Evolutionary conservation across 1,140 invertebrate genomes (phyloP).

Genomic region (Sipha flava): DNA sequence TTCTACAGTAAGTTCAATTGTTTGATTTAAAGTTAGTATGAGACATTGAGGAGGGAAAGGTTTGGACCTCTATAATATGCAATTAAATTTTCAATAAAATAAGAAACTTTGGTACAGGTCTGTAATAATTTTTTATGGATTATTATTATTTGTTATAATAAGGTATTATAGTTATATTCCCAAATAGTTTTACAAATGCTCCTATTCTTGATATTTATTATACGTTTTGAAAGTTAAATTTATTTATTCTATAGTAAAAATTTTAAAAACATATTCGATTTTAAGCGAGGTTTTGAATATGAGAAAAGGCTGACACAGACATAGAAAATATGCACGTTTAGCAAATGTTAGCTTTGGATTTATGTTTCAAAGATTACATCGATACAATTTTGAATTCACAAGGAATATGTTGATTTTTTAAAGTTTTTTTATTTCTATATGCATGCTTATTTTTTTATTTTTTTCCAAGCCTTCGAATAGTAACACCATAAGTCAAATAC

Average conservation of each 20-base stretch:
- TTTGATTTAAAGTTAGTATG: not conserved
- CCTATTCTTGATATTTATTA: not conserved
- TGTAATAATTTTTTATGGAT: not conserved
- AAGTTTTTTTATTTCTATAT: no score
- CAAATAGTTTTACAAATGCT: not conserved
- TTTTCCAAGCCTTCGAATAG: no score
- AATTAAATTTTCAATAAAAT: not conserved
- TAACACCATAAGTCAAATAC: no score
- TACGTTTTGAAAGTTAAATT: not conserved
- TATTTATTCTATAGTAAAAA: not conserved
- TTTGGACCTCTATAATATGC: not conserved
- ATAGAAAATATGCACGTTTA: no score
- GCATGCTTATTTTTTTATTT: no score
- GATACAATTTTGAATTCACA: no score
- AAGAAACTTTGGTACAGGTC: not conserved
- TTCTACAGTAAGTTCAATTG: not conserved
- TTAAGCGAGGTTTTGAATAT: no score
- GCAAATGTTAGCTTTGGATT: no score
- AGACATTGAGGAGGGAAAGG: not conserved
- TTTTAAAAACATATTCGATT: no score
- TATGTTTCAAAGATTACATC: no score
- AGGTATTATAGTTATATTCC: not conserved
- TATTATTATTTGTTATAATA: not conserved
- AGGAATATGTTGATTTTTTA: no score
- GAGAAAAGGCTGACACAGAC: no score